A percentile compares a stretch with the other conserved stretches of the same genome.
Evolutionary conservation across 1,140 invertebrate genomes (phyloP).

Genomic region (Aphis craccivora): DNA sequence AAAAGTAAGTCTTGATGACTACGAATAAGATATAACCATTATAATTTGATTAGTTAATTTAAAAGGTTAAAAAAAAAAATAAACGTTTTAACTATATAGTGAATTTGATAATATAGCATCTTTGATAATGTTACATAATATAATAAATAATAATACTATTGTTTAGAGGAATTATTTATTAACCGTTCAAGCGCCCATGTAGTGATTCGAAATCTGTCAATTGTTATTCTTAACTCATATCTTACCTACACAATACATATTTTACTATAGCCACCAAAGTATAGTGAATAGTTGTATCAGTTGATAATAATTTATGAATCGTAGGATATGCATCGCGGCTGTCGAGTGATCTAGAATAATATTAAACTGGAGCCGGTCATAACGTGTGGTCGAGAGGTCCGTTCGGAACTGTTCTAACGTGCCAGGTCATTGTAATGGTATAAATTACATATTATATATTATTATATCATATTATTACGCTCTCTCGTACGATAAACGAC

Average conservation of each 20-base stretch:
- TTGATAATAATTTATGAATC: neutral
- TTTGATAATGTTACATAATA: neutral
- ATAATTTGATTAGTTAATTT: too few relatives aligned
- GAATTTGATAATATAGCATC: too few relatives aligned
- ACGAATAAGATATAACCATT: too few relatives aligned
- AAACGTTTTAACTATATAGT: too few relatives aligned
- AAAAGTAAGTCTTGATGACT: too few relatives aligned
- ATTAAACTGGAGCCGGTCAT: neutral
- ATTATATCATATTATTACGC: neutral
- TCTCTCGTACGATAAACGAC: neutral
- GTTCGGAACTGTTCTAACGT: neutral
- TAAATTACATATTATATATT: neutral
- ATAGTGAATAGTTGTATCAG: neutral
- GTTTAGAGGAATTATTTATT: neutral
- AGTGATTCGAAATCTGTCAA: neutral
- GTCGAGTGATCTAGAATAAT: neutral
- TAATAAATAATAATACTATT: neutral
- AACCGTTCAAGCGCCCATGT: neutral
- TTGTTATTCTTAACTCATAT: neutral
- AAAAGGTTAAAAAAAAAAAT: too few relatives aligned
- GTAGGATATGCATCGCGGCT: neutral
- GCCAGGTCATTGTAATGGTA: neutral
- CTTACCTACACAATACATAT: neutral
- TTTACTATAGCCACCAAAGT: too few relatives aligned
- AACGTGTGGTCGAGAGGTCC: neutral